A percentile compares a stretch with the other conserved stretches of the same genome.
phyloP scores from a whole-genome alignment of 2,797 vertebrate species.

The Crocidura indochinensis region DNA sequence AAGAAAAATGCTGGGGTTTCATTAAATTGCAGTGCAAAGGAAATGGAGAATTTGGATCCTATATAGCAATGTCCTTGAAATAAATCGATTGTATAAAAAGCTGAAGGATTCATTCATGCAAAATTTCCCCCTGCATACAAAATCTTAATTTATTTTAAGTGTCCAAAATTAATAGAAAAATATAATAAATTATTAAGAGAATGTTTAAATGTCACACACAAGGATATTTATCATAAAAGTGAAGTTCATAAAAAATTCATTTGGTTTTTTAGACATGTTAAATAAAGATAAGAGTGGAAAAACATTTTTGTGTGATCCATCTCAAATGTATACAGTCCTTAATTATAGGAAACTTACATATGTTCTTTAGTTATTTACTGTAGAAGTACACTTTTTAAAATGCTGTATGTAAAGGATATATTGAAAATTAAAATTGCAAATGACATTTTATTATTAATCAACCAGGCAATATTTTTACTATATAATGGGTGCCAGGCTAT shows the following conservation, averaged over 20 bases:
- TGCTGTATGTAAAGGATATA: slow-evolving; percentile 49
- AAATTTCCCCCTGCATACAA: slow-evolving; percentile 40
- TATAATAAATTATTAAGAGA: slow-evolving; percentile 88
- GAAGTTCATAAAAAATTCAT: slow-evolving; percentile 90
- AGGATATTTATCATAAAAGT: slow-evolving; percentile 90
- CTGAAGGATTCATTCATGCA: slow-evolving; percentile 78
- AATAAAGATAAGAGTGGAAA: slow-evolving; percentile 82
- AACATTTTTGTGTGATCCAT: slow-evolving; percentile 80
- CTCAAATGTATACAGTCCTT: slow-evolving; percentile 62
- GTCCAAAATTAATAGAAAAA: slow-evolving; percentile 81
- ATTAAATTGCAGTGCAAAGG: slow-evolving; percentile 81
- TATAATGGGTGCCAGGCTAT: slow-evolving; percentile 61
- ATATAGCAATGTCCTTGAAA: slow-evolving; percentile 85
- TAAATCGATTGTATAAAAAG: slow-evolving; percentile 65
- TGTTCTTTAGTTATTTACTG: slow-evolving; percentile 59
- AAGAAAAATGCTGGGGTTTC: slow-evolving; percentile 88
- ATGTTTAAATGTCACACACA: slow-evolving; percentile 87
- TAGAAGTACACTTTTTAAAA: slow-evolving; percentile 22
- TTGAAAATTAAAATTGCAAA: slow-evolving; percentile 70
- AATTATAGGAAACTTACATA: slow-evolving; percentile 56
- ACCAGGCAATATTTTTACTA: slow-evolving; percentile 61
- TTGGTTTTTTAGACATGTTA: slow-evolving; percentile 83
- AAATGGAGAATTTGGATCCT: slow-evolving; percentile 83
- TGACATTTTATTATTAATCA: slow-evolving; percentile 71
- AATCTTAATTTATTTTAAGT: slow-evolving; percentile 78